Evolutionary conservation across 1,140 invertebrate genomes (phyloP).

Genomic region (Chelonus insularis): DNA sequence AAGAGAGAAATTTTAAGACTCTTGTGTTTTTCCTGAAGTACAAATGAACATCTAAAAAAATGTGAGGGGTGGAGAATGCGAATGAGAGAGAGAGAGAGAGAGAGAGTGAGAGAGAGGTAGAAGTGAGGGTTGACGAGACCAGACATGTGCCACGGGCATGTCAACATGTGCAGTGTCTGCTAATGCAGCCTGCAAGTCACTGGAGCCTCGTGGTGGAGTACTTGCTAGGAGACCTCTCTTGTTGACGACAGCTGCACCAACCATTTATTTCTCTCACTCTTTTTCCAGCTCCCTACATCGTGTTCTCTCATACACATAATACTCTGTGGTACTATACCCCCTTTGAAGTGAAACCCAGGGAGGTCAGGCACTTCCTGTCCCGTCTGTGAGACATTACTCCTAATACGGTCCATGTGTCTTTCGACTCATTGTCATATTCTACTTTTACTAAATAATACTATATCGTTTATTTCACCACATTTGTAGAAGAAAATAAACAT

Average conservation of each 20-base stretch:
- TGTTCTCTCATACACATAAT: slow-evolving; percentile 8
- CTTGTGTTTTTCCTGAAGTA: too few species aligned
- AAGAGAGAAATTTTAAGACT: too few species aligned
- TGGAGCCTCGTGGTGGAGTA: background rate
- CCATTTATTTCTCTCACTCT: slow-evolving; percentile 10
- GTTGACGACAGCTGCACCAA: slow-evolving; percentile 17
- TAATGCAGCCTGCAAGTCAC: slow-evolving; percentile 14
- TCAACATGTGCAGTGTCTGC: slow-evolving; percentile 19
- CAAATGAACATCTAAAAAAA: background rate
- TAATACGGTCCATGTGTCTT: slow-evolving; percentile 6
- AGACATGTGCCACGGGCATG: slow-evolving; percentile 9
- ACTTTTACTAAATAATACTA: background rate
- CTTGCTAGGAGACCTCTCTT: background rate
- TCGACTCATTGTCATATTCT: background rate
- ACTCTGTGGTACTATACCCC: slow-evolving; percentile 1
- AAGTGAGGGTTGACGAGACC: slow-evolving; percentile 6
- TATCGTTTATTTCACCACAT: background rate
- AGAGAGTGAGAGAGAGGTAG: background rate
- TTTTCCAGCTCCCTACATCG: slow-evolving; percentile 7
- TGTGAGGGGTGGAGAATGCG: background rate
- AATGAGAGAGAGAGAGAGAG: background rate
- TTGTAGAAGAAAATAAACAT: too few species aligned
- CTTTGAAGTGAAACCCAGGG: slow-evolving; percentile 16
- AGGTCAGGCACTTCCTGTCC: slow-evolving; percentile 15
- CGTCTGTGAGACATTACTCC: slow-evolving; percentile 16